phyloP scores from a whole-genome alignment of 2,113 vertebrate genomes.

The Zosterops borbonicus region DNA sequence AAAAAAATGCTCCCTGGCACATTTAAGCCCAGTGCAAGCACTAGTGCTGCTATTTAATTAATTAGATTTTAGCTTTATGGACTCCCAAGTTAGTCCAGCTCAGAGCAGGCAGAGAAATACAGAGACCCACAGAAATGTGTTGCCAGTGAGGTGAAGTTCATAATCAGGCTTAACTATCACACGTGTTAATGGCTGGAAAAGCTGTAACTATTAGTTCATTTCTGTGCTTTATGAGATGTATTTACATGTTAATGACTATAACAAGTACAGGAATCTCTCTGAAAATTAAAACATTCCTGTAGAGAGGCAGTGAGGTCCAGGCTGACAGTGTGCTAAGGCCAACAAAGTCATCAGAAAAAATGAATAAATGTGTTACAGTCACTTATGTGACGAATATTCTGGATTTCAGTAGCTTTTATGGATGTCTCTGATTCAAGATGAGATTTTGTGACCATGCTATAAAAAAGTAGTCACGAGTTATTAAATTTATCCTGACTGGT shows the following conservation, averaged over 20 bases:
- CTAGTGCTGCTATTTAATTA: background rate
- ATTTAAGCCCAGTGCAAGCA: background rate
- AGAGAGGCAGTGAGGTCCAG: background rate
- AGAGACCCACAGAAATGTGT: background rate
- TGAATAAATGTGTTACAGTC: background rate
- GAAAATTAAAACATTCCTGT: background rate
- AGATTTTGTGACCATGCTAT: background rate
- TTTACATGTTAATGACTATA: constrained; percentile 57
- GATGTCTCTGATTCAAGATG: background rate
- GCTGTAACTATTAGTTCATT: constrained; percentile 27
- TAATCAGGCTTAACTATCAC: constrained; percentile 17
- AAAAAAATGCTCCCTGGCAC: background rate
- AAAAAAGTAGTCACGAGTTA: background rate
- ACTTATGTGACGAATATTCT: background rate
- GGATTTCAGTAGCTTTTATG: background rate
- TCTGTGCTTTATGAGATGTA: constrained; percentile 46
- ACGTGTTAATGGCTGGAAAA: constrained; percentile 45
- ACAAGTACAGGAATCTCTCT: background rate
- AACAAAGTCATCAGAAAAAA: background rate
- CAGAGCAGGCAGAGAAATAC: background rate
- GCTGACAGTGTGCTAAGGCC: background rate
- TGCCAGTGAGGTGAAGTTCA: background rate
- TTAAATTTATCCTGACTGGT: background rate
- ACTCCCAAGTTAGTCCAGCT: background rate
- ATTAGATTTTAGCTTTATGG: background rate